Evolutionary conservation across 2,113 vertebrate species (phyloP).

Genomic region (Athene cunicularia): DNA sequence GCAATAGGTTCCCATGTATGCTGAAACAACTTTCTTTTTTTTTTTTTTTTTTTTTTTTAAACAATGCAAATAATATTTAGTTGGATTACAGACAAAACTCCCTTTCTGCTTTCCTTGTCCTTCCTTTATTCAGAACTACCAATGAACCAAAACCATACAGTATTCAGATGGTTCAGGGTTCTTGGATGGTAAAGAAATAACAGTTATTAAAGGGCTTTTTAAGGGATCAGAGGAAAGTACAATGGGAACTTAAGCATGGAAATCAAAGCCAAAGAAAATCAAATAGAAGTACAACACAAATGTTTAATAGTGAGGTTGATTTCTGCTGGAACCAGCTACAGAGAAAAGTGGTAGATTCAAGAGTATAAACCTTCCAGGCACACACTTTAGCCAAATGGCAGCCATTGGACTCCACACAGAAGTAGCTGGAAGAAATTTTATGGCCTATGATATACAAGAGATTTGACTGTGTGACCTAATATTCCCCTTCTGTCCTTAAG

Average conservation of each 20-base stretch:
- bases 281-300: conserved; percentile 13
- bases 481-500: background rate
- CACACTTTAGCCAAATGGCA: conserved; percentile 3
- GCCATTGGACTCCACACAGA: background rate
- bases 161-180: background rate
- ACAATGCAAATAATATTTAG: background rate
- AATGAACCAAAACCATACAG: background rate
- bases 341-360: background rate
- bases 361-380: background rate
- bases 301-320: conserved; percentile 27
- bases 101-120: background rate
- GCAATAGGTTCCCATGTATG: background rate
- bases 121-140: background rate
- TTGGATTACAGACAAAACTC: background rate
- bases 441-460: background rate
- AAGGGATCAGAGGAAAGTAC: conserved; percentile 6
- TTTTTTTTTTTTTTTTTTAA: background rate
- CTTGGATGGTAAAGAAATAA: conserved; percentile 35
- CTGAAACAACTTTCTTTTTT: background rate
- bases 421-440: conserved; percentile 22
- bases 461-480: background rate
- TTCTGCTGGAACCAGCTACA: conserved; percentile 34
- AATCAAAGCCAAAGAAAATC: conserved; percentile 53
- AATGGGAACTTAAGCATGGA: conserved; percentile 11
- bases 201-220: background rate